Base-by-base conservation (phyloP, 2,888 invertebrate species). In the Stenichneumon culpator region DNA sequence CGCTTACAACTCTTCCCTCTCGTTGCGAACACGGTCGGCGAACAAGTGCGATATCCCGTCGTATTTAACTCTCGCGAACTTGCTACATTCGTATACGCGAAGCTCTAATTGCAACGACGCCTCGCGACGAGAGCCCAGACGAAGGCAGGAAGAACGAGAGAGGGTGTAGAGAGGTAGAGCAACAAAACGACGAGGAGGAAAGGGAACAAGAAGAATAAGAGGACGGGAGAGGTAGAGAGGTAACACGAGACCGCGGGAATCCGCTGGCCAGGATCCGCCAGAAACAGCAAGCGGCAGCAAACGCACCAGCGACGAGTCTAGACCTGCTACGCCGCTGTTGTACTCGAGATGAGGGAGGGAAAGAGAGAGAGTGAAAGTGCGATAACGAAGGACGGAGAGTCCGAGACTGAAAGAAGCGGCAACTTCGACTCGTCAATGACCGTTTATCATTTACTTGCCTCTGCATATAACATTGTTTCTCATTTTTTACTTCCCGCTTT, bases 171-270 rank as follows among this genome's bases (percentile, higher is more conserved):
- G 36, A 68, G 50, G 68, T 39, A 69, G 44, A 79, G 79, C 79
- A 14, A 68, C 72, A 82, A 86, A 80, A 78, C 32, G 50, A 39
- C n/a, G 72, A 54, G 54, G 54, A 70, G 75, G 70, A 74, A 32
- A 67, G 67, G 72, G 65, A 50, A 50, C n/a, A 36, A 65, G 44
- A 78, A 50, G 75, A 82, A 65, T 79, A 82, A 79, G 83, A 77
- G 82, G 78, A 79, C 74, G 79, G 84, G 73, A 84, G 81, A 84
- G 81, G 77, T 47, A 82, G 82, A 77, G 86, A 87, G 80, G 87
- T 87, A 87, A 86, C 82, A 85, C 86, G 86, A 84, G 83, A 86
- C 82, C 75, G 81, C 79, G 82, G 80, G 72, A 86, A 84, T 84
- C 83, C 77, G 86, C 83, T 83, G 84, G 82, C 86, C 86, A 84